These are phyloP conservation scores for Parazoanthus swiftii DNA, from an alignment of 92 coral and sea anemone species.

Conservation along the genomic window DNA sequence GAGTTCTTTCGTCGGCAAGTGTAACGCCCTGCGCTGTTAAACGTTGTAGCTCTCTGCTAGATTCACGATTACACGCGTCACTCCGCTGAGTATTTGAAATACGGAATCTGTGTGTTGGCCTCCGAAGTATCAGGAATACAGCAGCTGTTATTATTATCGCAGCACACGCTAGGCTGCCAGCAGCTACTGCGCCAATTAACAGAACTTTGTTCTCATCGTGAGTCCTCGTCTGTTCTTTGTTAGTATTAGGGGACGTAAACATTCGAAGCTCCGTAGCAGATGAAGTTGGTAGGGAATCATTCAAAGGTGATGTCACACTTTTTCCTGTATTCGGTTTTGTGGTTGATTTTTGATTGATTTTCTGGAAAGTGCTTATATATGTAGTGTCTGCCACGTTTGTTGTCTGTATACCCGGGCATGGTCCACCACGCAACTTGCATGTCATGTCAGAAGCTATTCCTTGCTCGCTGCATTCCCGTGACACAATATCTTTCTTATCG, in stretches of 20 bases:
- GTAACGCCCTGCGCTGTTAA: neutral
- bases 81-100: too few relatives aligned
- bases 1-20: neutral
- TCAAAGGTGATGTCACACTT: neutral
- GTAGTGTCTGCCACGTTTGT: neutral
- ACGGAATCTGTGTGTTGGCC: neutral
- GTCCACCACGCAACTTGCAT: neutral
- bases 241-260: neutral
- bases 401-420: neutral
- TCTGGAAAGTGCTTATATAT: neutral
- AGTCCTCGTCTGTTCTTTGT: neutral
- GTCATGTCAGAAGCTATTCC: slow-evolving; percentile 1
- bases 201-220: neutral
- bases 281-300: neutral
- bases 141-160: neutral
- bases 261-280: too few relatives aligned
- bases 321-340: neutral
- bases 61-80: neutral
- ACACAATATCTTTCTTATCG: neutral
- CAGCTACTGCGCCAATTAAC: neutral
- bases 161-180: neutral
- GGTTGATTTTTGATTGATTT: neutral
- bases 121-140: neutral
- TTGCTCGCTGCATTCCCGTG: neutral
- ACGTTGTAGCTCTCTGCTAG: neutral